Conservation (phyloP, 1,140 invertebrate genomes). For the Ceratitis capitata region DNA sequence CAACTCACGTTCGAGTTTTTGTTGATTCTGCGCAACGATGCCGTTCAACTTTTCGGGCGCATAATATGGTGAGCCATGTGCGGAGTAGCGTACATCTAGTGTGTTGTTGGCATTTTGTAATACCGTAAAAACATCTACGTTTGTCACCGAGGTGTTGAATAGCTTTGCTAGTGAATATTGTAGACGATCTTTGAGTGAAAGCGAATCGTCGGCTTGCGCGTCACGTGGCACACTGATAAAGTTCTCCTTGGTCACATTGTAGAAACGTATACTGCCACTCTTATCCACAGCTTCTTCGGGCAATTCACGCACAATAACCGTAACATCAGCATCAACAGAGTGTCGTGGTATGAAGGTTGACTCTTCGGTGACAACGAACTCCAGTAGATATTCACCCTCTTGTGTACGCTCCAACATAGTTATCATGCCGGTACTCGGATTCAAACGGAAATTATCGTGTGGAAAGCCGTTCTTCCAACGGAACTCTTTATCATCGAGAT, state of each 20-base stretch:
- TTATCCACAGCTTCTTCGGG: constrained; percentile 89
- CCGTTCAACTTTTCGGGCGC: constrained; percentile 85
- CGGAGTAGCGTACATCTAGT: constrained; percentile 88
- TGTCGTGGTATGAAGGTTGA: constrained; percentile 68
- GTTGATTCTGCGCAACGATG: constrained; percentile 74
- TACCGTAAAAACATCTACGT: constrained; percentile 94
- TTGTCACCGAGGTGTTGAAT: constrained; percentile 79
- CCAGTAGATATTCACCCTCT: constrained; percentile 75
- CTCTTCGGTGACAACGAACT: constrained; percentile 78
- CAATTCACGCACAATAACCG: constrained; percentile 84
- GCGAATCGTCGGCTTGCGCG: constrained; percentile 67
- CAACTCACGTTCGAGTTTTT: constrained; percentile 76
- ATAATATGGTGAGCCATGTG: constrained; percentile 92
- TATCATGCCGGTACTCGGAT: constrained; percentile 82
- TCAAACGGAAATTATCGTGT: constrained; percentile 74
- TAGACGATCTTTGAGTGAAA: constrained; percentile 80
- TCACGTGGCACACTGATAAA: constrained; percentile 77
- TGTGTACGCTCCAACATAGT: constrained; percentile 78
- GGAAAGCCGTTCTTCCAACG: constrained; percentile 69
- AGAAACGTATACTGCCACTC: constrained; percentile 88
- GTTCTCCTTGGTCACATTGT: constrained; percentile 82
- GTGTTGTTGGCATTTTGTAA: constrained; percentile 71
- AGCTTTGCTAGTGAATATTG: constrained; percentile 76
- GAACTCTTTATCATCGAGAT: constrained; percentile 88
- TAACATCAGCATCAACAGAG: constrained; percentile 80